phyloP scores from a whole-genome alignment of 2,113 vertebrate species.

The Aptenodytes forsteri region DNA sequence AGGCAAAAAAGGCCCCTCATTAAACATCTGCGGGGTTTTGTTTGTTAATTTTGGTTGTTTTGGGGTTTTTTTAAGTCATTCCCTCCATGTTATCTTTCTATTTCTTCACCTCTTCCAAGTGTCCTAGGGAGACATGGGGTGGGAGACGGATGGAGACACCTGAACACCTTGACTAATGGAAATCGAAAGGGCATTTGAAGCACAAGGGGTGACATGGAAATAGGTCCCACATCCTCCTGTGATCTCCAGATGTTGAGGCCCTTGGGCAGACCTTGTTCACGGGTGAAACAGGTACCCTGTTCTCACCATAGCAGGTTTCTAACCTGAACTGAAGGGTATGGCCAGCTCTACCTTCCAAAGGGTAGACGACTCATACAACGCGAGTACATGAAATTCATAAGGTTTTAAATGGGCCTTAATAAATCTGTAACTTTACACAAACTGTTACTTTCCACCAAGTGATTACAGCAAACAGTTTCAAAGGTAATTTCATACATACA shows the following conservation, averaged over 20 bases:
- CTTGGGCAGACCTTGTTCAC: not conserved
- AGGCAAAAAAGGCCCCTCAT: not conserved
- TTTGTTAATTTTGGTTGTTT: not conserved
- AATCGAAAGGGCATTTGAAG: not conserved
- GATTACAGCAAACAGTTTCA: not conserved
- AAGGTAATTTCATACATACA: not conserved
- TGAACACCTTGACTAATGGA: not conserved
- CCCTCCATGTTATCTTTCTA: not conserved
- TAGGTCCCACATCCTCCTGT: not conserved
- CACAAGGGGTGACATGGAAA: not conserved
- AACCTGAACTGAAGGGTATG: not conserved
- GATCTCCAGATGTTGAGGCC: not conserved
- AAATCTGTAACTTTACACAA: not conserved
- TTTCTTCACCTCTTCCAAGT: not conserved
- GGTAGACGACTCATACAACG: fast-evolving
- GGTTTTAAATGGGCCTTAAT: not conserved
- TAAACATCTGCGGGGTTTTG: fast-evolving
- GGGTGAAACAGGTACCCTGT: not conserved
- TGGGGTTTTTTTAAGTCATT: not conserved
- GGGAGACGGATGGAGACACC: not conserved
- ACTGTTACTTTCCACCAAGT: not conserved
- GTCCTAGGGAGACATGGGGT: not conserved
- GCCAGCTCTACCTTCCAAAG: not conserved
- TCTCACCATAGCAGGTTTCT: not conserved
- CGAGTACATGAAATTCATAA: fast-evolving